Evolutionary conservation across 2,797 vertebrate genomes (phyloP).

Genomic region (Rhinatrema bivittatum): DNA sequence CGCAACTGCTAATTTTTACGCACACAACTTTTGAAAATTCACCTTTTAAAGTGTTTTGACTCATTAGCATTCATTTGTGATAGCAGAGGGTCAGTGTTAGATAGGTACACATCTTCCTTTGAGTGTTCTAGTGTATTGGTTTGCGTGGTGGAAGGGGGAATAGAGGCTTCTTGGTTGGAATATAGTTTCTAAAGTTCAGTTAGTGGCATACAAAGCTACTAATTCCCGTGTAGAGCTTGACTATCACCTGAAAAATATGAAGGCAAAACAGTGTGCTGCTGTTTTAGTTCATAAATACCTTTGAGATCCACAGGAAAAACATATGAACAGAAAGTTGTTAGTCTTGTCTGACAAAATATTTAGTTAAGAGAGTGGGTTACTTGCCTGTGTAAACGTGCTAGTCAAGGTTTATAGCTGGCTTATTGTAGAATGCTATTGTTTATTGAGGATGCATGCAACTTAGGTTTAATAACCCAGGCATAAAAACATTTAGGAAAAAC

Average conservation of each 20-base stretch:
- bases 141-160: too few species aligned
- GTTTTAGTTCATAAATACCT: conserved; percentile 26
- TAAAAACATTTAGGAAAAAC: conserved; percentile 30
- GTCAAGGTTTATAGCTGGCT: conserved; percentile 10
- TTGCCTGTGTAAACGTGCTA: conserved; percentile 16
- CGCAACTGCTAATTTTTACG: too few species aligned
- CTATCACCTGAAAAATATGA: conserved; percentile 15
- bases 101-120: too few species aligned
- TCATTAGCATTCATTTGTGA: too few species aligned
- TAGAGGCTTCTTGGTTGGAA: too few species aligned
- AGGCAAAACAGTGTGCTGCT: conserved; percentile 15
- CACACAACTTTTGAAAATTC: too few species aligned
- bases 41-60: too few species aligned
- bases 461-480: conserved; percentile 20
- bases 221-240: conserved; percentile 20
- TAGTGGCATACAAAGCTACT: too few species aligned
- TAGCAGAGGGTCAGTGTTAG: too few species aligned
- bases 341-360: conserved; percentile 38
- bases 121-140: too few species aligned
- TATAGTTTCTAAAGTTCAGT: too few species aligned
- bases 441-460: conserved; percentile 24
- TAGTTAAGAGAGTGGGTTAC: conserved; percentile 33
- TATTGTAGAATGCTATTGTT: conserved; percentile 34
- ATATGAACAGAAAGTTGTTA: conserved; percentile 13
- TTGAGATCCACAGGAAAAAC: conserved; percentile 11